phyloP scores from a whole-genome alignment of 2,888 invertebrate genomes.

The Agriopis leucophaearia region DNA sequence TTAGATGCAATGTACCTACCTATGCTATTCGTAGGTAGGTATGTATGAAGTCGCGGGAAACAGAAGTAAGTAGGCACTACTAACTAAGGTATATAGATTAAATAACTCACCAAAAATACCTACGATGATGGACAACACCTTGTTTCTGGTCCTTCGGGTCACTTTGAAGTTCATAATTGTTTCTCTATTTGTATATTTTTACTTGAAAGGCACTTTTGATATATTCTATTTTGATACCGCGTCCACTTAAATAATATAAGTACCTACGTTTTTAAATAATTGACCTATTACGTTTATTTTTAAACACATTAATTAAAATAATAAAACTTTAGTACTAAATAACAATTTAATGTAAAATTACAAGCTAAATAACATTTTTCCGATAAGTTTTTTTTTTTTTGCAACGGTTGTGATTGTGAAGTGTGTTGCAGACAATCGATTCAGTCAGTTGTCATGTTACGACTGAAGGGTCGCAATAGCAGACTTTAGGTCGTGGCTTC shows the following conservation, averaged over 20 bases:
- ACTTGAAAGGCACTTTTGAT: neutral
- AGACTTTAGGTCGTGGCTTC: conserved; percentile 1
- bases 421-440: neutral
- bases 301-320: neutral
- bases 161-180: conserved; percentile 5
- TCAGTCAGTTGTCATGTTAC: neutral
- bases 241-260: neutral
- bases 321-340: neutral
- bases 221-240: neutral
- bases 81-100: too few relatives aligned
- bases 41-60: too few relatives aligned
- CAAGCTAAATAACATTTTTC: neutral
- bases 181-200: neutral
- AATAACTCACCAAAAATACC: neutral
- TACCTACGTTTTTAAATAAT: neutral
- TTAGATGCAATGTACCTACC: too few relatives aligned
- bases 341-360: too few relatives aligned
- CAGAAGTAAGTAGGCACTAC: too few relatives aligned
- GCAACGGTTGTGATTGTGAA: neutral
- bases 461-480: conserved; percentile 5
- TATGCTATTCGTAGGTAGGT: too few relatives aligned
- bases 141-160: neutral
- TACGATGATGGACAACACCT: neutral
- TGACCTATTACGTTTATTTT: neutral
- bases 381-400: neutral